A percentile compares a stretch with the other conserved stretches of the same genome.
phyloP scores from a whole-genome alignment of 2,113 vertebrate species.

The Alligator sinensis region DNA sequence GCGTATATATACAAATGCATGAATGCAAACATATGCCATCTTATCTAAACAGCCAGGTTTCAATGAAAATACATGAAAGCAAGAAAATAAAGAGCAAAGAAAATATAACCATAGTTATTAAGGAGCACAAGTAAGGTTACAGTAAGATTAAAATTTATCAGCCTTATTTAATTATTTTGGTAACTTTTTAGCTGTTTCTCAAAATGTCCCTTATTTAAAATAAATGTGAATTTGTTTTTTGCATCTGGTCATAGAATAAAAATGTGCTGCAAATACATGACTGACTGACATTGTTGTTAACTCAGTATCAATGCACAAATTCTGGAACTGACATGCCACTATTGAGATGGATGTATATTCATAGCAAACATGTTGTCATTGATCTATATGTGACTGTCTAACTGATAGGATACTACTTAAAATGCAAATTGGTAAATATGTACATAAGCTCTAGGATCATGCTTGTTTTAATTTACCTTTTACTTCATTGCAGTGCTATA shows the following conservation, averaged over 20 bases:
- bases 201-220: slow-evolving; percentile 9
- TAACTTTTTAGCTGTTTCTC: slow-evolving; percentile 11
- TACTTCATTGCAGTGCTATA: neutral
- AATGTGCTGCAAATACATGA: neutral
- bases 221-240: neutral
- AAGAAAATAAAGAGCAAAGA: neutral
- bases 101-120: slow-evolving; percentile 52
- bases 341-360: neutral
- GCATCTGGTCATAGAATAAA: neutral
- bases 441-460: accelerated
- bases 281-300: neutral
- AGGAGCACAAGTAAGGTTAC: slow-evolving; percentile 42
- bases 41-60: slow-evolving; percentile 3
- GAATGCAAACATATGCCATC: slow-evolving; percentile 32
- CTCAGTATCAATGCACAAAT: neutral
- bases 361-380: neutral
- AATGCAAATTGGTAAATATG: neutral
- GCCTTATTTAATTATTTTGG: neutral
- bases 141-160: neutral
- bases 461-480: neutral
- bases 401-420: neutral
- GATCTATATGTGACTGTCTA: accelerated
- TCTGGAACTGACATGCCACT: neutral
- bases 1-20: neutral
- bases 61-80: neutral